A percentile compares a stretch with the other conserved stretches of the same genome.
Evolutionary conservation across 2,797 vertebrate genomes (phyloP).

Genomic region (Anguilla marmorata): DNA sequence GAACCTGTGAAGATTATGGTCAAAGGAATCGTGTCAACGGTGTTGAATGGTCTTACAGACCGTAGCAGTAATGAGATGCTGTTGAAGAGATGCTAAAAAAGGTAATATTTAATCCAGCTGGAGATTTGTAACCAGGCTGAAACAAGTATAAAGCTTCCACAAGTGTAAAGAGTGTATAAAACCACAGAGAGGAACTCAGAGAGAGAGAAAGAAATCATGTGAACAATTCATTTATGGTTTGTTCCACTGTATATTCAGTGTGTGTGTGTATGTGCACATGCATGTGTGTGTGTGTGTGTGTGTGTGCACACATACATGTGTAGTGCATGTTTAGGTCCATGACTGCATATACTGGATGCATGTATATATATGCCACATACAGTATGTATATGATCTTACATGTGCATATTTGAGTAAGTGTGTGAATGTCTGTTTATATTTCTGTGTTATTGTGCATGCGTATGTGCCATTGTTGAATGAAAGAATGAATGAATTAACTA

Average conservation of each 20-base stretch:
- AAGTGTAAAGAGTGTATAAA: background rate
- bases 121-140: background rate
- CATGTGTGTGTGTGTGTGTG: background rate
- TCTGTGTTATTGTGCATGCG: background rate
- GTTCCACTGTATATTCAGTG: background rate
- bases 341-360: background rate
- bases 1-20: background rate
- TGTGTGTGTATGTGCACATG: background rate
- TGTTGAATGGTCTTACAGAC: background rate
- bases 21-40: background rate
- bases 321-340: background rate
- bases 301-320: background rate
- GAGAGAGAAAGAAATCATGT: background rate
- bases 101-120: background rate
- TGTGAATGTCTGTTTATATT: too few species aligned
- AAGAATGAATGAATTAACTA: background rate
- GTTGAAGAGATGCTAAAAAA: background rate
- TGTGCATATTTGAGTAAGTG: background rate
- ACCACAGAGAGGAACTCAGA: background rate
- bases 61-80: background rate
- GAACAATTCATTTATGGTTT: too few species aligned
- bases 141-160: background rate
- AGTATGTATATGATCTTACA: background rate
- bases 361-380: background rate
- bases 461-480: background rate